Conservation (phyloP, 2,888 invertebrate genomes). For the Xestia ashworthii region DNA sequence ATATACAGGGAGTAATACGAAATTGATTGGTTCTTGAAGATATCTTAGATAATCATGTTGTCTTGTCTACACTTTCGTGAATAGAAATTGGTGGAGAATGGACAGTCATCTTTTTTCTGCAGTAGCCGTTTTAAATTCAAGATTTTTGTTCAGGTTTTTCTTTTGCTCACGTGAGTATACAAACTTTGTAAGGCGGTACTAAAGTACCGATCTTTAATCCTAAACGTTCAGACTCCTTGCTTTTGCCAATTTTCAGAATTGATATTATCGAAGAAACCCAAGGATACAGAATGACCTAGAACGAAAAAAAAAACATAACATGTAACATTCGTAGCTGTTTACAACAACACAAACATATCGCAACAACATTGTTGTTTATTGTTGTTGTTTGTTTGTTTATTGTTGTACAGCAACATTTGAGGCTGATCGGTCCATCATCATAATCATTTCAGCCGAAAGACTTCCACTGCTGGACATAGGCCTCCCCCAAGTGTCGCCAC, state of each 20-base stretch:
- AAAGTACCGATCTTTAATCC: not conserved
- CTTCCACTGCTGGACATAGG: no score
- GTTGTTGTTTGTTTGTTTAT: no score
- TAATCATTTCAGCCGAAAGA: no score
- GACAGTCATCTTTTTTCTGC: not conserved
- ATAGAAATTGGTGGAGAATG: not conserved
- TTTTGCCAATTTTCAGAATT: not conserved
- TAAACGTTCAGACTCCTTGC: not conserved
- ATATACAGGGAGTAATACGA: constrained; percentile 67
- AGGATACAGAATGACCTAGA: not conserved
- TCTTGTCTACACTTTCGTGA: no score
- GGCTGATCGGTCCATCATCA: no score
- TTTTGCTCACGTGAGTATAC: not conserved
- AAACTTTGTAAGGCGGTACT: not conserved
- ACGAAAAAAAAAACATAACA: not conserved
- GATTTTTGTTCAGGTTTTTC: not conserved
- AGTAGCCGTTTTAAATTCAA: not conserved
- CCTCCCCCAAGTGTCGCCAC: no score
- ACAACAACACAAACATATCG: no score
- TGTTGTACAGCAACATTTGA: no score
- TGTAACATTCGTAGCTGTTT: no score
- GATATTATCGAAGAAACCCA: not conserved
- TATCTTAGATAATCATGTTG: not conserved
- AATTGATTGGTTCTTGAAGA: constrained; percentile 4
- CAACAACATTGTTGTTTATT: no score